phyloP scores from a whole-genome alignment of 2,113 vertebrate genomes.

The Cyanistes caeruleus region DNA sequence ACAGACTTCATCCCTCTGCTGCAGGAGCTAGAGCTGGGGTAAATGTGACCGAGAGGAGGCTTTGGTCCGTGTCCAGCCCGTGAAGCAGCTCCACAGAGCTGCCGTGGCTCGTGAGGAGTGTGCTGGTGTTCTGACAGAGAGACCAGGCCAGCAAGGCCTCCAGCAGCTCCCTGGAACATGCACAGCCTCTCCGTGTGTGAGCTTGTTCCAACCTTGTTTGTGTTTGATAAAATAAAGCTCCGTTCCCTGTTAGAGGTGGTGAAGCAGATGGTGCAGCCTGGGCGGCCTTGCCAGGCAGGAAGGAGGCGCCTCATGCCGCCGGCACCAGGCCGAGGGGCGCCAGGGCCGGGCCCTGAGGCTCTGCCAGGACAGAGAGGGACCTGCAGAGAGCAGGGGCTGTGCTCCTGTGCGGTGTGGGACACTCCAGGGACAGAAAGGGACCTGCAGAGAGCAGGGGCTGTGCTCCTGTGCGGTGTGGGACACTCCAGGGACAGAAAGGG shows the following conservation, averaged over 20 bases:
- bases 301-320: neutral
- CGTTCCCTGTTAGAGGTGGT: neutral
- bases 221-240: neutral
- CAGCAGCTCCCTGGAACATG: neutral
- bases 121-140: neutral
- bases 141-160: neutral
- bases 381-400: neutral
- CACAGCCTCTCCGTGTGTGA: neutral
- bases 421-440: neutral
- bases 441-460: neutral
- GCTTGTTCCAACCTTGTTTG: neutral
- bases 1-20: neutral
- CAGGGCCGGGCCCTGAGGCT: neutral
- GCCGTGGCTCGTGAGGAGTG: neutral
- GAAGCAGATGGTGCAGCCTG: neutral
- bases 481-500: neutral
- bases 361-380: neutral
- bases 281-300: neutral
- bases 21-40: neutral
- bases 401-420: neutral
- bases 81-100: neutral
- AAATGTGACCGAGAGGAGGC: neutral
- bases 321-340: fast-evolving
- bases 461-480: neutral
- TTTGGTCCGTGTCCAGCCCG: neutral